Conservation (phyloP, 2,113 vertebrate genomes). For the Melanerpes aurifrons region DNA sequence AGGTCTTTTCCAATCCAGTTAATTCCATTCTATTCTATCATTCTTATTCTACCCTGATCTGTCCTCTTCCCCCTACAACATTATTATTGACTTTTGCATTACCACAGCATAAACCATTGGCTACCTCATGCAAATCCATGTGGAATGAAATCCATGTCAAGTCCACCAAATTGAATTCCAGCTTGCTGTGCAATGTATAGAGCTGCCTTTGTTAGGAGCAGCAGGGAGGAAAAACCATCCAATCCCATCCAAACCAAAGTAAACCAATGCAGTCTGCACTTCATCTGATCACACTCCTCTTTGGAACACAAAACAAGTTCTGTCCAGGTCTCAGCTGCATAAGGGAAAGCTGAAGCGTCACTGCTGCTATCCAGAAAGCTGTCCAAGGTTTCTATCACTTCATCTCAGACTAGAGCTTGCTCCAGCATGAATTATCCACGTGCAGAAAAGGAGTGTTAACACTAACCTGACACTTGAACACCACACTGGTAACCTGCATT, state of each 20-base stretch:
- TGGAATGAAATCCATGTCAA: not conserved
- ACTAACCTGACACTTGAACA: not conserved
- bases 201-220: not conserved
- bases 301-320: not conserved
- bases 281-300: not conserved
- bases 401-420: not conserved
- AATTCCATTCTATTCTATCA: not conserved
- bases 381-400: not conserved
- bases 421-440: not conserved
- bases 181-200: fast-evolving
- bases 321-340: not conserved
- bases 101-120: conserved; percentile 7
- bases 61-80: not conserved
- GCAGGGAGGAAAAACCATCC: not conserved
- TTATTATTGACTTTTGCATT: conserved; percentile 20
- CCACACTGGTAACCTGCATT: not conserved
- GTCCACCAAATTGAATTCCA: conserved; percentile 44
- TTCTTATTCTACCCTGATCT: conserved; percentile 1
- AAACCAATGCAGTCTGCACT: not conserved
- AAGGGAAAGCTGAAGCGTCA: not conserved
- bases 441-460: not conserved
- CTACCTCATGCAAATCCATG: conserved; percentile 1
- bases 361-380: not conserved
- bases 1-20: too few species aligned
- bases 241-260: not conserved